Base-by-base conservation (phyloP, 2,797 vertebrate species). In the Kryptolebias ocellatus region DNA sequence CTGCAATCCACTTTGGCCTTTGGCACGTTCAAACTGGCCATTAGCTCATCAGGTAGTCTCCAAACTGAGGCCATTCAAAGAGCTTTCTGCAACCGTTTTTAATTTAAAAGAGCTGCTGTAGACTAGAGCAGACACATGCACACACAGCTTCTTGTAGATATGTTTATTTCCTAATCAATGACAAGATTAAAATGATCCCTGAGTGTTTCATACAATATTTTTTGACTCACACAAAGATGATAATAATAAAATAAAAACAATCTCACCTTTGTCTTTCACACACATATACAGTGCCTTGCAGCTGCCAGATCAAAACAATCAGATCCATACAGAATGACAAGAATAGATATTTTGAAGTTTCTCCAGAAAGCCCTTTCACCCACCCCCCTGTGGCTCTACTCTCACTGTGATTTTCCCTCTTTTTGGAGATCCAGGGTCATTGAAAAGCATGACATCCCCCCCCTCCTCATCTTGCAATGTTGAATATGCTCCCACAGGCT, bases 231-330 rank as follows among this genome's bases (percentile, higher is more conserved):
- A 24, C 46, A 46, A 14, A 4, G 34, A 34, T 34, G 34, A 42
- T 42, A 12, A 42, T 42, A 42, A 42, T 9, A 39, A 39, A 3
- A 42, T 12, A 56, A 20, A 53, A 63, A 74, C 66, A 81, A 58
- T 71, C 57, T 62, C 68, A 65, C 57, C 31, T 20, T 16, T 17
- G 27, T 50, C 61, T 31, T 74, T 20, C 60, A 44, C 57, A 52
- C 53, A 53, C 55, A 20, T 53, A 53, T 56, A 47, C 57, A 78
- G 57, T 68, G 67, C 71, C 60, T 81, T 17, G 31, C 80, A 84
- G 89, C 86, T 83, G 82, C 85, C 80, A 90, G 84, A 88, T 91
- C 83, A 89, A 84, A 90, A 85, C 76, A 69, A 81, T 81, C 83
- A 76, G 84, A 89, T 90, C 83, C 83, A 87, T 83, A 85, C 76